Percentiles rank a stretch among this genome's conserved stretches.
phyloP scores from a whole-genome alignment of 2,888 invertebrate genomes.

The Notodonta ziczac region DNA sequence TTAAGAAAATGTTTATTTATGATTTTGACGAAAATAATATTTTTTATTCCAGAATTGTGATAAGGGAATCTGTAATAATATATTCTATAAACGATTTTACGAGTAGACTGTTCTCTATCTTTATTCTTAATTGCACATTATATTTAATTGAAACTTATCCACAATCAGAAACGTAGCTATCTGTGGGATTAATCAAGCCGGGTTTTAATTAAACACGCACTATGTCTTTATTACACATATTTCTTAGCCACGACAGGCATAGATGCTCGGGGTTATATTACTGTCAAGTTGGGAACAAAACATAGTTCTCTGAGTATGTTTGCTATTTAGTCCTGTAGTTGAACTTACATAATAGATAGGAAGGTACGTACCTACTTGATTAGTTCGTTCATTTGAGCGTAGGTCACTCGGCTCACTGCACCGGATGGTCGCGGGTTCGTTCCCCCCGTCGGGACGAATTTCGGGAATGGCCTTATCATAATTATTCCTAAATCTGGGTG shows the following conservation, averaged over 20 bases:
- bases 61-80: no score
- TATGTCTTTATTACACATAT: slow-evolving; percentile 10
- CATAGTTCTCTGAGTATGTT: not conserved
- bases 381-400: no score
- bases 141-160: not conserved
- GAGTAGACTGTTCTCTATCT: not conserved
- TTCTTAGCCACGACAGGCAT: slow-evolving; percentile 8
- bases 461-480: no score
- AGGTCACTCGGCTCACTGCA: no score
- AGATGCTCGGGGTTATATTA: slow-evolving; percentile 4
- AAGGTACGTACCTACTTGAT: no score
- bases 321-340: not conserved
- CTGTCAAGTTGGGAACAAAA: slow-evolving; percentile 7
- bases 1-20: no score
- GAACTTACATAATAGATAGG: not conserved
- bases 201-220: slow-evolving; percentile 8
- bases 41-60: no score
- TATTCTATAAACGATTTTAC: not conserved
- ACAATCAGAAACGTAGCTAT: slow-evolving; percentile 8
- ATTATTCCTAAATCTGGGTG: no score
- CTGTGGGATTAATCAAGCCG: slow-evolving; percentile 8
- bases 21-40: no score
- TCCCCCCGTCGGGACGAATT: no score
- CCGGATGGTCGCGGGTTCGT: no score
- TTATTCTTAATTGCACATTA: not conserved